Conservation (phyloP, 92 coral and sea anemone species). For the Bergia puertoricense region DNA sequence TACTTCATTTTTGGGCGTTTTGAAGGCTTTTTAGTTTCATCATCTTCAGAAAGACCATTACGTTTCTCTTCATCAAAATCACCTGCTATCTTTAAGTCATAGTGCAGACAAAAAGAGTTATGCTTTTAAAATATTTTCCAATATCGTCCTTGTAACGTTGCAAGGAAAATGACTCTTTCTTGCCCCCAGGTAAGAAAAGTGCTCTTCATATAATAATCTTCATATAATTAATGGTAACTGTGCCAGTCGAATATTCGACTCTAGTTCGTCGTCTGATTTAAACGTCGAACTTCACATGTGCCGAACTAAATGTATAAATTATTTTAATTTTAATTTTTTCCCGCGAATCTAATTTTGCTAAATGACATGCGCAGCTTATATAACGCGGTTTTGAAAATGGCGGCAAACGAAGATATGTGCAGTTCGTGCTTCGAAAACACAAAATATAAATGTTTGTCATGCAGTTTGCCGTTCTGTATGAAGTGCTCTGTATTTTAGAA, state of each 20-base stretch:
- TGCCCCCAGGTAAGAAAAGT: slow-evolving; percentile 59
- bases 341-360: slow-evolving; percentile 24
- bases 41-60: not conserved
- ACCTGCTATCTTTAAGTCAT: slow-evolving; percentile 56
- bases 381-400: slow-evolving; percentile 25
- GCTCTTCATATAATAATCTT: slow-evolving; percentile 56
- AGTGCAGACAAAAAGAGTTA: slow-evolving; percentile 50
- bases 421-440: slow-evolving; percentile 22
- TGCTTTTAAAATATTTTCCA: slow-evolving; percentile 61
- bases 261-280: slow-evolving; percentile 5
- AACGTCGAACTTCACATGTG: not conserved
- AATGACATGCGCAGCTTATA: slow-evolving; percentile 16
- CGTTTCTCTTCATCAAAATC: not conserved
- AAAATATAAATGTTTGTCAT: slow-evolving; percentile 25
- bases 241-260: slow-evolving; percentile 1
- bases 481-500: slow-evolving; percentile 13
- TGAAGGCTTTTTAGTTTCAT: slow-evolving; percentile 35
- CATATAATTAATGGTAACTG: slow-evolving; percentile 58
- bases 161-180: slow-evolving; percentile 43
- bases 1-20: slow-evolving; percentile 16
- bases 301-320: slow-evolving; percentile 1
- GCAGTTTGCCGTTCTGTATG: slow-evolving; percentile 26
- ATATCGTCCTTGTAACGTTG: slow-evolving; percentile 56
- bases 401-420: slow-evolving; percentile 17
- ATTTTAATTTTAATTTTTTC: slow-evolving; percentile 10